Conservation (phyloP, 2,888 invertebrate genomes). For the Sipha maydis region DNA sequence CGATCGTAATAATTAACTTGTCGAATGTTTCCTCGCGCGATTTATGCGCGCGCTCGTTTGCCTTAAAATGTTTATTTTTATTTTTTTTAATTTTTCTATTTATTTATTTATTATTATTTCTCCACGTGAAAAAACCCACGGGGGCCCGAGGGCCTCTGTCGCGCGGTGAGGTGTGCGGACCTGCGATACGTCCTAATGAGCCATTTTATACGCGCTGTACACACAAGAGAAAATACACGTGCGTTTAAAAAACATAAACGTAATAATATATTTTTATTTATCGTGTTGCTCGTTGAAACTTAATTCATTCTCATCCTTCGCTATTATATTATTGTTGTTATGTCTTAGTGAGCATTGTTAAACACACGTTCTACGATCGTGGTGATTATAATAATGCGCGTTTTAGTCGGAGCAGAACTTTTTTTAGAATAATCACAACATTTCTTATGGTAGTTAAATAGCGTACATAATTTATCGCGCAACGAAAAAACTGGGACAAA, state of each 20-base stretch:
- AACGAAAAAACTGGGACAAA: too few relatives aligned
- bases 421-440: too few relatives aligned
- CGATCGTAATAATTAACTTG: slow-evolving; percentile 58
- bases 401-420: background rate
- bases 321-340: background rate
- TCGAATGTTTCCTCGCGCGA: slow-evolving; percentile 45
- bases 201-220: slow-evolving; percentile 21
- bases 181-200: slow-evolving; percentile 33
- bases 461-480: too few relatives aligned
- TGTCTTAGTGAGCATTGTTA: background rate
- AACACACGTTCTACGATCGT: background rate
- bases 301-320: slow-evolving; percentile 1
- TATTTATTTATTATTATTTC: slow-evolving; percentile 28
- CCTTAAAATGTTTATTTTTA: slow-evolving; percentile 28
- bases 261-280: slow-evolving; percentile 23
- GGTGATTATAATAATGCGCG: slow-evolving; percentile 1
- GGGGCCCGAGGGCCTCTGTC: slow-evolving; percentile 5
- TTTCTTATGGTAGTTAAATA: too few relatives aligned
- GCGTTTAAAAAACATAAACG: background rate
- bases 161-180: slow-evolving; percentile 33
- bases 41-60: slow-evolving; percentile 46
- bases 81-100: background rate
- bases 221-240: background rate
- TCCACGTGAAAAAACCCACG: slow-evolving; percentile 20
- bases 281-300: slow-evolving; percentile 16